Percentiles rank a stretch among this genome's conserved stretches.
Evolutionary conservation across 2,888 invertebrate genomes (phyloP).

Genomic region (Drosophila rellima): DNA sequence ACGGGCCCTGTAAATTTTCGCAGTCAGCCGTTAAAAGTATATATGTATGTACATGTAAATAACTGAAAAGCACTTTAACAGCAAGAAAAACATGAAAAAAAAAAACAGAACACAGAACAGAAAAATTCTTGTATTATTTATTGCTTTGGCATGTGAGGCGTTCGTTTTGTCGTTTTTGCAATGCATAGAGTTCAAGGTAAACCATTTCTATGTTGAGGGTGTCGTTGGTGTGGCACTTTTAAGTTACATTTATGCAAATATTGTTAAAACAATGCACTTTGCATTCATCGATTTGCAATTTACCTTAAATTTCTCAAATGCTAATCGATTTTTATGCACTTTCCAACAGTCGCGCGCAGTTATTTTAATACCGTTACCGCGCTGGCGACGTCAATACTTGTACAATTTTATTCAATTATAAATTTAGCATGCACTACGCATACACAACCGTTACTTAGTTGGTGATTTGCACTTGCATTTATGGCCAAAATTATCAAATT

Average conservation of each 20-base stretch:
- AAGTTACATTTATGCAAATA: conserved; percentile 1
- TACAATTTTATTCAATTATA: background rate
- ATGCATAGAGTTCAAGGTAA: conserved; percentile 52
- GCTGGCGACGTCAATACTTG: background rate
- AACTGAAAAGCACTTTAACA: background rate
- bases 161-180: conserved; percentile 15
- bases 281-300: conserved; percentile 50
- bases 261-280: conserved; percentile 38
- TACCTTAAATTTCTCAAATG: conserved; percentile 50
- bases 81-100: conserved; percentile 2
- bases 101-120: too few relatives aligned
- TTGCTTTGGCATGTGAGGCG: conserved; percentile 22
- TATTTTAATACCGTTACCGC: conserved; percentile 10
- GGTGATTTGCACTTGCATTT: conserved; percentile 65
- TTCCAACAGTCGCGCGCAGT: conserved; percentile 23
- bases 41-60: conserved; percentile 3
- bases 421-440: conserved; percentile 55
- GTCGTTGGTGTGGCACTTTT: background rate
- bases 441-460: conserved; percentile 30
- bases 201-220: conserved; percentile 12
- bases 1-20: conserved; percentile 26
- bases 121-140: conserved; percentile 34
- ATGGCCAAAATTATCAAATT: conserved; percentile 45
- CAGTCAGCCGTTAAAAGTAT: conserved; percentile 6
- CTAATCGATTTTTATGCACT: conserved; percentile 53